Conservation (phyloP, 2,888 invertebrate genomes). For the Gryllus longicercus region DNA sequence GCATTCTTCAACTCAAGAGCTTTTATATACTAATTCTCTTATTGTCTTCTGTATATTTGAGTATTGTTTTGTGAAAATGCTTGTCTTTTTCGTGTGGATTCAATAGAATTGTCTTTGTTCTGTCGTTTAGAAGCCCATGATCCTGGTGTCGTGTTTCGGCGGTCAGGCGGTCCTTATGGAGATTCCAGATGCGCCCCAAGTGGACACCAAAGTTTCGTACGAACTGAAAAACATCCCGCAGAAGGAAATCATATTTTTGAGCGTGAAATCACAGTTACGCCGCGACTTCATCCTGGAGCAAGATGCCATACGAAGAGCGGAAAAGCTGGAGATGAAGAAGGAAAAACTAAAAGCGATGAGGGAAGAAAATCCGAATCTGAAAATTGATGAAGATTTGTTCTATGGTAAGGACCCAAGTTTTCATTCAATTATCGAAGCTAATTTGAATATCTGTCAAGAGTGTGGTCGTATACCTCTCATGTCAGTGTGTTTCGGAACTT, state of each 20-base stretch:
- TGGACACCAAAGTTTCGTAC: slow-evolving; percentile 51
- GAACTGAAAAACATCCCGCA: slow-evolving; percentile 45
- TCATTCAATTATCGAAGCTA: no score
- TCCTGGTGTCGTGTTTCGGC: slow-evolving; percentile 54
- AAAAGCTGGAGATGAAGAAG: slow-evolving; percentile 53
- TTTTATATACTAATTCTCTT: no score
- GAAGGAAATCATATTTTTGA: slow-evolving; percentile 51
- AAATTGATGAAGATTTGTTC: slow-evolving; percentile 58
- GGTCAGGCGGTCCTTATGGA: slow-evolving; percentile 56
- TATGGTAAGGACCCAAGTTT: slow-evolving; percentile 51
- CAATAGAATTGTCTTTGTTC: slow-evolving; percentile 25
- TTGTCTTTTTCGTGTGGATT: neutral
- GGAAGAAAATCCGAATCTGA: slow-evolving; percentile 57
- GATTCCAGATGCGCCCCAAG: slow-evolving; percentile 48
- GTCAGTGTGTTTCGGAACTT: no score
- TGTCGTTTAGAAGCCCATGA: slow-evolving; percentile 45
- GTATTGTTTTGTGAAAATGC: neutral
- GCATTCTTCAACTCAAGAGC: no score
- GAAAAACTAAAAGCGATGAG: slow-evolving; percentile 58
- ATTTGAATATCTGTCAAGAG: no score
- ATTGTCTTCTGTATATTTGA: neutral
- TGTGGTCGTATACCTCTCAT: no score
- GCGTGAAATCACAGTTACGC: slow-evolving; percentile 59
- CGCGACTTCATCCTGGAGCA: slow-evolving; percentile 58
- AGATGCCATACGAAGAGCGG: slow-evolving; percentile 52